Percentiles rank a stretch among this genome's conserved stretches.
These are phyloP conservation scores for Hiodon tergisus DNA, from an alignment of 2,113 vertebrate species.

Conservation along the genomic window DNA sequence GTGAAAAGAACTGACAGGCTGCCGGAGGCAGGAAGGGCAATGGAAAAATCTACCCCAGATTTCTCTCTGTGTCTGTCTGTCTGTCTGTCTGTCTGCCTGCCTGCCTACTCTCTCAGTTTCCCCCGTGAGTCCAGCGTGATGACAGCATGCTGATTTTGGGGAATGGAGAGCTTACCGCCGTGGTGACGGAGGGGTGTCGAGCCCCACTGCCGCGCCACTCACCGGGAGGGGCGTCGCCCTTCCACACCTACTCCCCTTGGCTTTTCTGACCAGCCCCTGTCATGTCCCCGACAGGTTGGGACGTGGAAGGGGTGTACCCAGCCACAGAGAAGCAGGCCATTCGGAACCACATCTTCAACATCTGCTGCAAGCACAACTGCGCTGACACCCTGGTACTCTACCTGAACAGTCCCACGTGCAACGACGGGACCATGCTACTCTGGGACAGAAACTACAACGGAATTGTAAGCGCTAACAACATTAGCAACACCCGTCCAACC, in stretches of 20 bases:
- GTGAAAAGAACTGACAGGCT: no score
- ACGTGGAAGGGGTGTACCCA: conserved; percentile 58
- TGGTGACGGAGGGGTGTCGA: no score
- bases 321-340: conserved; percentile 67
- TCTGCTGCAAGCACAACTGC: conserved; percentile 71
- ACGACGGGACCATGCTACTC: conserved; percentile 69
- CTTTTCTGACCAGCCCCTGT: background rate
- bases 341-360: conserved; percentile 65
- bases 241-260: background rate
- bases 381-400: conserved; percentile 69
- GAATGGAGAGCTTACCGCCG: no score
- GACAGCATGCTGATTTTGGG: no score
- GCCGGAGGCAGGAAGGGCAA: no score
- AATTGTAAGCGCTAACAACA: conserved; percentile 52
- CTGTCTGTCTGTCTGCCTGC: no score
- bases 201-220: no score
- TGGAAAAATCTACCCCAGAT: no score
- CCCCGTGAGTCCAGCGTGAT: no score
- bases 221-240: no score
- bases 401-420: conserved; percentile 68
- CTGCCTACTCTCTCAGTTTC: no score
- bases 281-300: conserved; percentile 39
- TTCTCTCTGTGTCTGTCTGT: no score
- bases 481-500: background rate
- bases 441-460: conserved; percentile 72